A percentile compares a stretch with the other conserved stretches of the same genome.
Evolutionary conservation across 2,888 invertebrate genomes (phyloP).

Genomic region (Acanthoscelides obtectus): DNA sequence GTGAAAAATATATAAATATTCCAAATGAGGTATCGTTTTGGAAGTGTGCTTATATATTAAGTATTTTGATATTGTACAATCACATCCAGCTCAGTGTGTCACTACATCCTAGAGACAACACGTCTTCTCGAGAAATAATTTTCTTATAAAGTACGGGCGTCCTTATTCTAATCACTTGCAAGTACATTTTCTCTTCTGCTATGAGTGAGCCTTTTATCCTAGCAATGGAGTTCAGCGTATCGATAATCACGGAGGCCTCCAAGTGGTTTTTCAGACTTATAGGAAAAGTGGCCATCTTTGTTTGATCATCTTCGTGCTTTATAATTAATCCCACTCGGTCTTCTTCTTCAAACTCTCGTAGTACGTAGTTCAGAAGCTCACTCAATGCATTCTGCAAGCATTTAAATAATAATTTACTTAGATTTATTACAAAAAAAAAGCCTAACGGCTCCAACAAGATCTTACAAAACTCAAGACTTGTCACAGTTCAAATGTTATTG

Average conservation of each 20-base stretch:
- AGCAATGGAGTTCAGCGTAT: slow-evolving; percentile 12
- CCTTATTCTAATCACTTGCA: slow-evolving; percentile 18
- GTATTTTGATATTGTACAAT: not conserved
- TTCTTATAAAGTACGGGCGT: slow-evolving; percentile 9
- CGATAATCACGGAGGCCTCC: slow-evolving; percentile 8
- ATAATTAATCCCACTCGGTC: slow-evolving; percentile 21
- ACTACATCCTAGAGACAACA: not conserved
- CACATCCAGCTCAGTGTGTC: not conserved
- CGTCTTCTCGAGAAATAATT: slow-evolving; percentile 2
- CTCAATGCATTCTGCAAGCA: slow-evolving; percentile 13
- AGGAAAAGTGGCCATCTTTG: slow-evolving; percentile 14
- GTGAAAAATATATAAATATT: no score
- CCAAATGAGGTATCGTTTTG: no score
- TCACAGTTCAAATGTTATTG: no score
- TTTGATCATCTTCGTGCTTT: slow-evolving; percentile 12
- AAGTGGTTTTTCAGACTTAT: slow-evolving; percentile 14
- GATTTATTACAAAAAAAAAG: not conserved
- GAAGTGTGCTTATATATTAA: no score
- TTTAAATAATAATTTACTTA: not conserved
- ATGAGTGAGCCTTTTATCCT: slow-evolving; percentile 8
- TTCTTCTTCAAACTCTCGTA: slow-evolving; percentile 14
- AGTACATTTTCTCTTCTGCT: slow-evolving; percentile 14
- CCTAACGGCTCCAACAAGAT: no score
- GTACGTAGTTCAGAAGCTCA: slow-evolving; percentile 17
- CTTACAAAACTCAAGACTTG: no score